These are phyloP conservation scores for Notolabrus celidotus DNA, from an alignment of 2,797 vertebrate genomes.

Conservation along the genomic window DNA sequence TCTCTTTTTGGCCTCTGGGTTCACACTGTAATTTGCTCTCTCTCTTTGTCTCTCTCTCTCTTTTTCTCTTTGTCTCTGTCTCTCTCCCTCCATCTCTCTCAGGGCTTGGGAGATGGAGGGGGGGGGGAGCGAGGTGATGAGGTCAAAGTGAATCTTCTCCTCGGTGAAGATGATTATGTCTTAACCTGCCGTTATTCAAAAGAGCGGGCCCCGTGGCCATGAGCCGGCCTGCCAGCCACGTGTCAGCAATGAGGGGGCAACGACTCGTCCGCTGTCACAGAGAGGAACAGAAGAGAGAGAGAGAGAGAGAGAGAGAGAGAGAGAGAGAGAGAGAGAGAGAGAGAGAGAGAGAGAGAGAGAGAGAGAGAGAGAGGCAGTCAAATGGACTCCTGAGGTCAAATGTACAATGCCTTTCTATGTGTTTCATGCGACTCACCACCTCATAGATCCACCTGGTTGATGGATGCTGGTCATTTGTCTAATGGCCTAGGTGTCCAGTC, in stretches of 20 bases:
- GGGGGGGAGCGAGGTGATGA: conserved; percentile 78
- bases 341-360: conserved; percentile 10
- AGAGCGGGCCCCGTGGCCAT: conserved; percentile 78
- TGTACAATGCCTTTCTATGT: conserved; percentile 49
- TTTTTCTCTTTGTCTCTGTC: conserved; percentile 61
- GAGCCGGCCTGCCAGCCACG: conserved; percentile 72
- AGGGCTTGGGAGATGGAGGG: conserved; percentile 75
- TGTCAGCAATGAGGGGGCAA: conserved; percentile 61
- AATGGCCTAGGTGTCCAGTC: conserved; percentile 59
- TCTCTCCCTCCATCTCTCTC: conserved; percentile 75
- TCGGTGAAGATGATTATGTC: conserved; percentile 85
- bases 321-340: conserved; percentile 6
- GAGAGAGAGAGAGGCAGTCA: conserved; percentile 26
- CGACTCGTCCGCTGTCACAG: conserved; percentile 40
- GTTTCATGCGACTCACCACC: conserved; percentile 43
- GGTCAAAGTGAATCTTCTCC: conserved; percentile 86
- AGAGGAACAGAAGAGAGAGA: conserved; percentile 8
- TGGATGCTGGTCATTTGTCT: conserved; percentile 65
- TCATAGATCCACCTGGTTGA: conserved; percentile 47
- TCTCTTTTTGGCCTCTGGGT: conserved; percentile 84
- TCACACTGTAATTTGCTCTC: conserved; percentile 85
- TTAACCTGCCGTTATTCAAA: conserved; percentile 86
- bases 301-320: conserved; percentile 10
- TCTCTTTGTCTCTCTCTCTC: conserved; percentile 53
- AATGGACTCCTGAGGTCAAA: conserved; percentile 72